These are phyloP conservation scores for Sardinella longiceps DNA, from an alignment of 2,797 vertebrate genomes.

Conservation along the genomic window DNA sequence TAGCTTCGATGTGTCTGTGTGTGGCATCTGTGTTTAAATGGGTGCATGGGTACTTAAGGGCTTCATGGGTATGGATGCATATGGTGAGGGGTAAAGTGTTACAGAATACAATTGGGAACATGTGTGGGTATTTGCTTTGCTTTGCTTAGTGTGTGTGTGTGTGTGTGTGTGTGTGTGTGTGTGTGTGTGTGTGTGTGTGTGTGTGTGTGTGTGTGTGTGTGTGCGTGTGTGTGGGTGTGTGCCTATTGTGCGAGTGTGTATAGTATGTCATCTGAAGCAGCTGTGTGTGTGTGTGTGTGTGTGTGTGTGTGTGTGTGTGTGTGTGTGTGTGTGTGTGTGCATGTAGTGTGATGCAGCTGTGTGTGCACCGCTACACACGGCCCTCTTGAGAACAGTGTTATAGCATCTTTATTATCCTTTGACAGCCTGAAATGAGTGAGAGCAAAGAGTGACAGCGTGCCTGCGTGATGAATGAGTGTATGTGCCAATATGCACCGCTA, in stretches of 20 bases:
- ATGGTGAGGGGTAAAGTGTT: not conserved
- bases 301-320: constrained; percentile 10
- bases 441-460: constrained; percentile 26
- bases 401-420: constrained; percentile 16
- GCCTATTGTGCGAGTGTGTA: not conserved
- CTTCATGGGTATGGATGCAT: not conserved
- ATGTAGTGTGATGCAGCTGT: constrained; percentile 50
- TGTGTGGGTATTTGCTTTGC: not conserved
- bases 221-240: constrained; percentile 37
- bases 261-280: constrained; percentile 35
- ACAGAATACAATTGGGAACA: not conserved
- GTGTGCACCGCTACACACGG: constrained; percentile 31
- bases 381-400: not conserved
- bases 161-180: not conserved
- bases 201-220: not conserved
- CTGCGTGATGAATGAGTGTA: constrained; percentile 58
- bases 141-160: not conserved
- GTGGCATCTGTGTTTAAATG: not conserved
- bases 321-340: not conserved
- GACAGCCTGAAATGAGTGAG: constrained; percentile 9
- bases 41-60: not conserved
- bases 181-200: too few species aligned
- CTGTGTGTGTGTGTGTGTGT: constrained; percentile 22
- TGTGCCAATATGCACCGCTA: constrained; percentile 20
- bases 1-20: not conserved